Conservation (phyloP, 2,797 vertebrate genomes). For the Coreius guichenoti region DNA sequence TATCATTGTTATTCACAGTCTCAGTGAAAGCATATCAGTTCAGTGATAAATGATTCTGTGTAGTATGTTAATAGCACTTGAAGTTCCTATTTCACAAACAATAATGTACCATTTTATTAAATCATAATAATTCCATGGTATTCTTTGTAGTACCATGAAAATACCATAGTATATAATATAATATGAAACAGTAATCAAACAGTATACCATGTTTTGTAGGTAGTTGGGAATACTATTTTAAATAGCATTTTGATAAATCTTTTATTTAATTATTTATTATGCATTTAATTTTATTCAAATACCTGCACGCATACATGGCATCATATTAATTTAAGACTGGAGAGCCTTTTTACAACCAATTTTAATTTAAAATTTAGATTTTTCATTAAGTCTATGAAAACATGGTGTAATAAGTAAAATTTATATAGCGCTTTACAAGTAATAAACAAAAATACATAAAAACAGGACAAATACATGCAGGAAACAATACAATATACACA, state of each 20-base stretch:
- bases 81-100: slow-evolving; percentile 3
- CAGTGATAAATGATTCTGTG: slow-evolving; percentile 17
- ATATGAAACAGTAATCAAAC: background rate
- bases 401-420: too few relatives aligned
- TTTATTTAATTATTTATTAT: background rate
- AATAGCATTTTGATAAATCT: background rate
- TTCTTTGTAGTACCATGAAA: background rate
- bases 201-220: background rate
- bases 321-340: background rate
- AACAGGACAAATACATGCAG: too few relatives aligned
- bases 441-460: too few relatives aligned
- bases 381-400: background rate
- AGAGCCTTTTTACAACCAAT: background rate
- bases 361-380: background rate
- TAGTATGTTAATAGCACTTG: slow-evolving; percentile 18
- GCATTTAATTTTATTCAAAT: too few relatives aligned
- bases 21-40: slow-evolving; percentile 9
- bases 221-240: background rate
- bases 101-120: background rate
- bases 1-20: background rate
- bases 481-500: too few relatives aligned
- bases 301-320: too few relatives aligned
- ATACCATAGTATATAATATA: background rate
- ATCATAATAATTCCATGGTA: background rate
- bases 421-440: too few relatives aligned